These are phyloP conservation scores for Epizoanthus illoricatus DNA, from an alignment of 92 coral and sea anemone species.

Conservation along the genomic window DNA sequence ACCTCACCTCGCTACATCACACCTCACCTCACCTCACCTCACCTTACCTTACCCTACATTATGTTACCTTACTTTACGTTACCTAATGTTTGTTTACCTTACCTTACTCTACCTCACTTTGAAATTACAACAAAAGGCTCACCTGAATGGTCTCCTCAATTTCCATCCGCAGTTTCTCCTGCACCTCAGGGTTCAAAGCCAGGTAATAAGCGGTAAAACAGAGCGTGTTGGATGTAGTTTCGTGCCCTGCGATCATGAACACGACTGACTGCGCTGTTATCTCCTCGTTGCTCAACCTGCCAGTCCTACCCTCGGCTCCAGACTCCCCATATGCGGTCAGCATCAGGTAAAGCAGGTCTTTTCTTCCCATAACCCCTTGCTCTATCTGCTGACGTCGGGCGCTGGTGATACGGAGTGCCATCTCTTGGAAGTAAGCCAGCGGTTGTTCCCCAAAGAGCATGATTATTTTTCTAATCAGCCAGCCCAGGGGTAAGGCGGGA, in stretches of 20 bases:
- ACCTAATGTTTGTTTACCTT: not conserved
- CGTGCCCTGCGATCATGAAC: constrained; percentile 74
- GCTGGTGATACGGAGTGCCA: constrained; percentile 54
- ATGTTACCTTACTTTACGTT: no score
- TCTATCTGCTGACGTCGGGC: constrained; percentile 47
- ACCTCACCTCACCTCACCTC: no score
- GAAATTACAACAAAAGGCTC: not conserved
- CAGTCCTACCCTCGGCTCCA: constrained; percentile 31
- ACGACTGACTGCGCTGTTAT: constrained; percentile 69
- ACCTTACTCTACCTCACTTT: not conserved
- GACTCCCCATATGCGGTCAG: constrained; percentile 52
- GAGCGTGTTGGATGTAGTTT: constrained; percentile 69
- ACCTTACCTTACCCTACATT: no score
- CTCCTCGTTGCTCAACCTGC: constrained; percentile 65
- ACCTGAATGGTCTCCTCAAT: constrained; percentile 53
- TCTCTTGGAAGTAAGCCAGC: constrained; percentile 45
- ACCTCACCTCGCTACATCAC: no score
- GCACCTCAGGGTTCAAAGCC: constrained; percentile 64
- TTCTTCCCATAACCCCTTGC: constrained; percentile 45
- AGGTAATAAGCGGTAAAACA: constrained; percentile 58
- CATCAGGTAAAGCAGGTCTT: constrained; percentile 77
- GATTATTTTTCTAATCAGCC: constrained; percentile 35
- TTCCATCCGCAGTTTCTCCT: constrained; percentile 62
- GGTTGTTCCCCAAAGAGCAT: constrained; percentile 39
- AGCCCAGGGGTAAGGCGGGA: constrained; percentile 23